Evolutionary conservation across 2,888 invertebrate species (phyloP).

Genomic region (Leptopilina syphax): DNA sequence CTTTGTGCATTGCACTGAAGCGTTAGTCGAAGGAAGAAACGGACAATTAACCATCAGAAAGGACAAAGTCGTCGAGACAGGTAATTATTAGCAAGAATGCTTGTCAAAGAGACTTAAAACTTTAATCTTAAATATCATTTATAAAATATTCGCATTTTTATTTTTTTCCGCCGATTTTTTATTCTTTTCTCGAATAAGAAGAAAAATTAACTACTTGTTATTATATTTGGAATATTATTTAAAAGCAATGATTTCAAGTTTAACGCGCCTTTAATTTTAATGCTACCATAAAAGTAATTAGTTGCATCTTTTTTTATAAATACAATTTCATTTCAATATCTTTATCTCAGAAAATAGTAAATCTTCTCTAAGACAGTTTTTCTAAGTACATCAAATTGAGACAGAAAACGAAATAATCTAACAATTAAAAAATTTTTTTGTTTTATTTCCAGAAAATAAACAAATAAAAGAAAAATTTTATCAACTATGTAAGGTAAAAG

Average conservation of each 20-base stretch:
- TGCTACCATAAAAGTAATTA: no score
- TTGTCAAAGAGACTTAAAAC: slow-evolving; percentile 24
- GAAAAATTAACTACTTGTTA: slow-evolving; percentile 1
- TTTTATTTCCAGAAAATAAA: no score
- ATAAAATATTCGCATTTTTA: neutral
- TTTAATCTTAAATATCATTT: slow-evolving; percentile 4
- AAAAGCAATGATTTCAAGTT: neutral
- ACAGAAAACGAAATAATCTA: no score
- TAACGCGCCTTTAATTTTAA: neutral
- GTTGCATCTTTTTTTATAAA: no score
- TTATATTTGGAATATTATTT: neutral
- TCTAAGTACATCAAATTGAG: no score
- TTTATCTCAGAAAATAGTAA: no score
- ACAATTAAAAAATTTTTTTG: no score
- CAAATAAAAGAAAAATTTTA: no score
- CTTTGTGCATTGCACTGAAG: slow-evolving; percentile 18
- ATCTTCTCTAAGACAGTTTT: no score
- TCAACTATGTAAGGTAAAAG: no score
- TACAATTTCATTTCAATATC: no score
- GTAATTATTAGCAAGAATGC: slow-evolving; percentile 33
- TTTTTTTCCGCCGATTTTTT: no score
- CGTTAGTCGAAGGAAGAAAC: slow-evolving; percentile 22
- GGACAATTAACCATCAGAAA: slow-evolving; percentile 20
- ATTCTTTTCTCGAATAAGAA: neutral
- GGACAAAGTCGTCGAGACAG: slow-evolving; percentile 26